Evolutionary conservation across 2,797 vertebrate genomes (phyloP).

Genomic region (Hyperoplus immaculatus): DNA sequence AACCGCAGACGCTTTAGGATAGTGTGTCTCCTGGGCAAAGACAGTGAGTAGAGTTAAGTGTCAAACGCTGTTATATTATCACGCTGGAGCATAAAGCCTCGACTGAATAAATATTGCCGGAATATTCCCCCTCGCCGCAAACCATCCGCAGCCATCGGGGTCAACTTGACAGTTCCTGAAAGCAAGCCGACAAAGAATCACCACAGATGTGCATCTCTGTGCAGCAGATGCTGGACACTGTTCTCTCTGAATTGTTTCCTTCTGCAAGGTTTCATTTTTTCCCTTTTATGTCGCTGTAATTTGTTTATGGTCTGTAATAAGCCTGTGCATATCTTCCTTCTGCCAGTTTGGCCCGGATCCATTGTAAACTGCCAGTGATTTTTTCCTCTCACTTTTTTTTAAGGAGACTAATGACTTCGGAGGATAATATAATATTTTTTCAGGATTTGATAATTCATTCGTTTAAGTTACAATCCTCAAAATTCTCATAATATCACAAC

Average conservation of each 20-base stretch:
- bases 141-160: slow-evolving; percentile 44
- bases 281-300: slow-evolving; percentile 73
- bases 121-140: slow-evolving; percentile 55
- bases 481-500: slow-evolving; percentile 29
- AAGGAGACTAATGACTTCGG: slow-evolving; percentile 64
- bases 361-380: slow-evolving; percentile 57
- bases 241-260: slow-evolving; percentile 70
- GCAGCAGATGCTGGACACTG: slow-evolving; percentile 70
- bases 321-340: slow-evolving; percentile 69
- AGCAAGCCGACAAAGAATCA: slow-evolving; percentile 39
- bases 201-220: slow-evolving; percentile 71
- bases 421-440: slow-evolving; percentile 50
- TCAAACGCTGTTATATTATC: slow-evolving; percentile 79
- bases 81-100: slow-evolving; percentile 65
- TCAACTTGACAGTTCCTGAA: slow-evolving; percentile 59
- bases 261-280: slow-evolving; percentile 73
- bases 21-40: slow-evolving; percentile 81
- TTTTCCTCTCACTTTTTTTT: slow-evolving; percentile 48
- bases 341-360: slow-evolving; percentile 74
- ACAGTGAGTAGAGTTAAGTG: slow-evolving; percentile 81
- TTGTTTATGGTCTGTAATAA: slow-evolving; percentile 80
- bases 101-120: slow-evolving; percentile 69
- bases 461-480: slow-evolving; percentile 29
- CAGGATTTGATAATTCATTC: slow-evolving; percentile 40
- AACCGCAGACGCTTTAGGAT: slow-evolving; percentile 79